A percentile compares a stretch with the other conserved stretches of the same genome.
phyloP scores from a whole-genome alignment of 2,888 invertebrate species.

The Amiota minor region DNA sequence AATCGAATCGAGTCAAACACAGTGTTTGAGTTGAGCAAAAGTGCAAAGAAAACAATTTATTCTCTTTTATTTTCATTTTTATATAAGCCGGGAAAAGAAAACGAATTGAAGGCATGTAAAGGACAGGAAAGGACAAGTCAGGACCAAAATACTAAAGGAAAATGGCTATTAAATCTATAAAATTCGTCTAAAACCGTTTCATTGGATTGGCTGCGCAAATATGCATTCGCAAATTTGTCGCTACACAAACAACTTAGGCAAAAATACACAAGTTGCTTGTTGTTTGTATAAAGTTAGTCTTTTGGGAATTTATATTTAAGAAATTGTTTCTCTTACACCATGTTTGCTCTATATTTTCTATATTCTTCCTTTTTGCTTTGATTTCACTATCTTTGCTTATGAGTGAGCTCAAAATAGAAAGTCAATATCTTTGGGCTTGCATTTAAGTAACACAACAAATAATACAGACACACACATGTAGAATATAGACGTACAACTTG shows the following conservation, averaged over 20 bases:
- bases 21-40: slow-evolving; percentile 22
- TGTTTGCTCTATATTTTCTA: too few species aligned
- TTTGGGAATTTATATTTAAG: too few species aligned
- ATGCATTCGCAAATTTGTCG: slow-evolving; percentile 9
- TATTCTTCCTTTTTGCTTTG: background rate
- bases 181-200: slow-evolving; percentile 12
- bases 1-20: slow-evolving; percentile 7
- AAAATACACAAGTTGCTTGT: background rate
- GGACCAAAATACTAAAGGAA: slow-evolving; percentile 1
- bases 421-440: slow-evolving; percentile 26
- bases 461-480: slow-evolving; percentile 22
- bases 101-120: too few species aligned
- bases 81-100: too few species aligned
- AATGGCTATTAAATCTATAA: slow-evolving; percentile 25
- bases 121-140: too few species aligned
- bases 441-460: slow-evolving; percentile 27
- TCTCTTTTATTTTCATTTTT: too few species aligned
- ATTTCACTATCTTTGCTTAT: background rate
- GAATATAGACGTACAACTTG: background rate
- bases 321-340: too few species aligned
- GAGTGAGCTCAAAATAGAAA: slow-evolving; percentile 21
- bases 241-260: slow-evolving; percentile 14
- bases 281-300: too few species aligned
- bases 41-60: slow-evolving; percentile 33
- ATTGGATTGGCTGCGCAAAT: too few species aligned